Conservation (phyloP, 2,888 invertebrate species). For the Mamestra brassicae region DNA sequence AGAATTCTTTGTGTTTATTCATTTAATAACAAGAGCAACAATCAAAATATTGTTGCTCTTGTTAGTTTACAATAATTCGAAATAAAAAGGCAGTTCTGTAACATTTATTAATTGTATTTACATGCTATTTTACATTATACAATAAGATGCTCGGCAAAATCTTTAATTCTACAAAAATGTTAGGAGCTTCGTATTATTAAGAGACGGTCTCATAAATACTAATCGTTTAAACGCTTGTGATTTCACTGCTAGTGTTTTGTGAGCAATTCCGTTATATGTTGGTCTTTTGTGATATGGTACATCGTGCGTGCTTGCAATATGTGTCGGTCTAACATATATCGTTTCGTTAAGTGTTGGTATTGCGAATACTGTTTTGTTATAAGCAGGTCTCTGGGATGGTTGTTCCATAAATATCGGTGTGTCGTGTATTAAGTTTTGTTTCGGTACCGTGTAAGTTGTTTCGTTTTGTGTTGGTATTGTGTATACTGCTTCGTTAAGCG, state of each 20-base stretch:
- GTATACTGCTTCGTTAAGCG: not conserved
- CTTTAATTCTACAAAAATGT: conserved; percentile 4
- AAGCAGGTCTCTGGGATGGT: not conserved
- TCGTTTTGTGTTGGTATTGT: not conserved
- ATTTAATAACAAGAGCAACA: too few species aligned
- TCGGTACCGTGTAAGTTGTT: not conserved
- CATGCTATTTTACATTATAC: not conserved
- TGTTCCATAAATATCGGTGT: not conserved
- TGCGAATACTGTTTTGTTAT: not conserved
- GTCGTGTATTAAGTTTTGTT: not conserved
- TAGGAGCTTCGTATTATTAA: conserved; percentile 7
- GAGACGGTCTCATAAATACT: not conserved
- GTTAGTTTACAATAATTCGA: not conserved
- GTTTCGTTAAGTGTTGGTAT: not conserved
- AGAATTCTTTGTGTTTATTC: too few species aligned
- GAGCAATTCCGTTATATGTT: too few species aligned
- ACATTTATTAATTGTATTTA: not conserved
- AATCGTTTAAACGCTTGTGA: not conserved
- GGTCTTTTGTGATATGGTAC: too few species aligned
- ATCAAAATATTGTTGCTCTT: too few species aligned
- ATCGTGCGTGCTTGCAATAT: not conserved
- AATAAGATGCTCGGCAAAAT: not conserved
- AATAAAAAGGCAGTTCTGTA: not conserved
- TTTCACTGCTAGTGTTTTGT: not conserved
- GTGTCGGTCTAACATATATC: not conserved